A percentile compares a stretch with the other conserved stretches of the same genome.
Conservation (phyloP, 1,140 invertebrate genomes). For the Zelostemma sp. region DNA sequence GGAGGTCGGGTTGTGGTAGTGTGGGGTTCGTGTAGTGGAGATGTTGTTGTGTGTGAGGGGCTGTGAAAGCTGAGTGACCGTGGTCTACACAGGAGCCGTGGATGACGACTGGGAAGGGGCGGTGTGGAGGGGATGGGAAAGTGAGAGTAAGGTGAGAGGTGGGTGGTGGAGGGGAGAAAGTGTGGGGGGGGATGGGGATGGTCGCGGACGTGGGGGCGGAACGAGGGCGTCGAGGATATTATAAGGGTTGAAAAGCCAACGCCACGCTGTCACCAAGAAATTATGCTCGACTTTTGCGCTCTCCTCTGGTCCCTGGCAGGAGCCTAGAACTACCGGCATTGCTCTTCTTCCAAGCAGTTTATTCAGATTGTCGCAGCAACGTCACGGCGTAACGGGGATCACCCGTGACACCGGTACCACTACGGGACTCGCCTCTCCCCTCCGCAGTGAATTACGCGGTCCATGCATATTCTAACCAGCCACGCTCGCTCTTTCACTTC, state of each 20-base stretch:
- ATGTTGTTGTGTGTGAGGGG: too few relatives aligned
- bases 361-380: slow-evolving; percentile 47
- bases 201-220: slow-evolving; percentile 19
- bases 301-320: slow-evolving; percentile 16
- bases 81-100: too few relatives aligned
- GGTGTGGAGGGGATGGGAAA: too few relatives aligned
- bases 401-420: slow-evolving; percentile 40
- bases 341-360: slow-evolving; percentile 50
- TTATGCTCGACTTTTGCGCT: slow-evolving; percentile 58
- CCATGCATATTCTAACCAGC: slow-evolving; percentile 54
- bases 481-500: slow-evolving; percentile 41
- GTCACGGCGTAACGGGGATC: slow-evolving; percentile 32
- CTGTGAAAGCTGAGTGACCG: too few relatives aligned
- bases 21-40: too few relatives aligned
- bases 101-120: too few relatives aligned
- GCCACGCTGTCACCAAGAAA: slow-evolving; percentile 65
- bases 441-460: slow-evolving; percentile 47
- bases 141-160: too few relatives aligned
- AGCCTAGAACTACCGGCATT: slow-evolving; percentile 36
- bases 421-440: slow-evolving; percentile 30
- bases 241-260: slow-evolving; percentile 67
- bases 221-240: slow-evolving; percentile 61
- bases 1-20: too few relatives aligned
- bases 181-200: slow-evolving; percentile 17
- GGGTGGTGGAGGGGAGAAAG: too few relatives aligned